Percentiles rank a stretch among this genome's conserved stretches.
Conservation (phyloP, 2,797 vertebrate genomes). For the Dipus sagitta region DNA sequence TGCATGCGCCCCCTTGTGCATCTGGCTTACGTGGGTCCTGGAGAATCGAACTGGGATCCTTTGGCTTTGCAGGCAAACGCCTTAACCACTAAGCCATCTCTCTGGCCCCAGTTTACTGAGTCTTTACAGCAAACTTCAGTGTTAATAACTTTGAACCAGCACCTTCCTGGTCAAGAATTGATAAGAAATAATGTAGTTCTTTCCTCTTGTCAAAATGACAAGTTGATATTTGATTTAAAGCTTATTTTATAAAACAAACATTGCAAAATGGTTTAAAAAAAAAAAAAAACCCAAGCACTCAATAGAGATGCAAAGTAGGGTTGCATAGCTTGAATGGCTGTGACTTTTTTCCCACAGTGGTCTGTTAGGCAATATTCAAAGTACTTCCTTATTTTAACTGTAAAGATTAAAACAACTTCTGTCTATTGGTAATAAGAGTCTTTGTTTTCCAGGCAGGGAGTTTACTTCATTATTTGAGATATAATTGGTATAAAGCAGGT, state of each 20-base stretch:
- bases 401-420: conserved; percentile 78
- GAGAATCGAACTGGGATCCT: too few species aligned
- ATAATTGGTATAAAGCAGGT: conserved; percentile 17
- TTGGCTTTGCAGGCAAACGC: too few species aligned
- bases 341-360: conserved; percentile 74
- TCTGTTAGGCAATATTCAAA: conserved; percentile 79
- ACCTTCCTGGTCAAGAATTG: conserved; percentile 26
- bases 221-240: conserved; percentile 52
- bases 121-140: conserved; percentile 17
- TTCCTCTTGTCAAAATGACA: conserved; percentile 54
- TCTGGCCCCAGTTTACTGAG: too few species aligned
- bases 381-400: conserved; percentile 79
- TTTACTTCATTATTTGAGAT: conserved; percentile 67
- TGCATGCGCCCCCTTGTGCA: too few species aligned
- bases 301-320: conserved; percentile 72
- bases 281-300: neutral
- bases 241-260: conserved; percentile 64
- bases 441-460: conserved; percentile 66
- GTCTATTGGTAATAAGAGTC: conserved; percentile 66
- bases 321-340: conserved; percentile 15
- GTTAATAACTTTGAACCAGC: conserved; percentile 29
- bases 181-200: conserved; percentile 11
- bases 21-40: too few species aligned
- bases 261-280: neutral
- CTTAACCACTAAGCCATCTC: too few species aligned